Base-by-base conservation (phyloP, 2,113 vertebrate species). In the Atractosteus spatula region DNA sequence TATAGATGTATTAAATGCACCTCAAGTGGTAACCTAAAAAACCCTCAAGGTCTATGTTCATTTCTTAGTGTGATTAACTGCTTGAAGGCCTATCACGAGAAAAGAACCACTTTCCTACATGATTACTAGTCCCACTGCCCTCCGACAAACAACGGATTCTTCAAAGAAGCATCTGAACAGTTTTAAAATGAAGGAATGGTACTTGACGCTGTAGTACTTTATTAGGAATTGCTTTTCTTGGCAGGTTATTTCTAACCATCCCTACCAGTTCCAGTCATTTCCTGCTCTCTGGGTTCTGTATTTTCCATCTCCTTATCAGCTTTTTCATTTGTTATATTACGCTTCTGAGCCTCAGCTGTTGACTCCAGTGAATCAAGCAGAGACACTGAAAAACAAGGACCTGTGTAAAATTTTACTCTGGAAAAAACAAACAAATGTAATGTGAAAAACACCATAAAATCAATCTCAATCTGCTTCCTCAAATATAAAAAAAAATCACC, bases 321-420 rank as follows among this genome's bases (percentile, higher is more conserved):
- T 0, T 78, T 73, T 55, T 65, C 55, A 4, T 41, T 7, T 45
- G 14, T 11, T 78, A 74, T 74, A 77, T 74, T 76, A 73, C 0
- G 4, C 61, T 83, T 83, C 6, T 76, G 74, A 47, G 80, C 65
- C 14, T 88, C 92, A 57, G 74, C 64, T 11, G 86, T 68, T 65
- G 93, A 97, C n/a, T 97, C 94, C 82, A 95, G 82, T 13, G 95
- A 96, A 76, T 96, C 95, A 74, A 94, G 85, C 0, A 97, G 82
- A 41, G 90, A 88, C 47, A 96, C 95, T 96, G 66, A 43, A 85
- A 80, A 62, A 72, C 13, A 74, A 13, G 12, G 17, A 76, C 6
- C 70, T 72, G 74, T 0, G 10, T 62, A 16, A 63, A 51, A 54
- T 44, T 63, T 14, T 57, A 61, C 13, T 71, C 12, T 12, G 59